phyloP scores from a whole-genome alignment of 2,888 invertebrate species.

The Mylabris sibirica region DNA sequence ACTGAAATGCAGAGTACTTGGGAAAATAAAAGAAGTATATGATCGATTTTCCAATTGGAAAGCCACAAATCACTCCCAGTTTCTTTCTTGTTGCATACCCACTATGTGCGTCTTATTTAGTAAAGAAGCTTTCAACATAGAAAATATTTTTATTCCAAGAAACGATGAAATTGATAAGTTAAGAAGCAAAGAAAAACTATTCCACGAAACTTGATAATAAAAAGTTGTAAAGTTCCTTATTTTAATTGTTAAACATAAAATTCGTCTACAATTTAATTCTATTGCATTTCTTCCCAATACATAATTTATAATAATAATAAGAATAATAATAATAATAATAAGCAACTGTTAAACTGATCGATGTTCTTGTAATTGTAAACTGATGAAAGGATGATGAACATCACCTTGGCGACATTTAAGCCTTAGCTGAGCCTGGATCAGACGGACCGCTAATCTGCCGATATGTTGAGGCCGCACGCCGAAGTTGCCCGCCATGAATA shows the following conservation, averaged over 20 bases:
- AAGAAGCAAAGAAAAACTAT: not conserved
- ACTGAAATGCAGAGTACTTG: slow-evolving; percentile 5
- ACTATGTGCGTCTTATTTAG: slow-evolving; percentile 14
- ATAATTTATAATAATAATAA: not conserved
- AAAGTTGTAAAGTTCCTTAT: not conserved
- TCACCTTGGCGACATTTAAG: slow-evolving; percentile 55
- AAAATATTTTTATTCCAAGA: slow-evolving; percentile 13
- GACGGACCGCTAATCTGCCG: slow-evolving; percentile 70
- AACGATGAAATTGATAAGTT: slow-evolving; percentile 14
- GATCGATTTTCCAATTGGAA: slow-evolving; percentile 11
- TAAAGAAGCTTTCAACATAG: slow-evolving; percentile 12
- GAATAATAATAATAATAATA: too few species aligned
- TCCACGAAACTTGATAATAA: not conserved
- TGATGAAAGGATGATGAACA: slow-evolving; percentile 42
- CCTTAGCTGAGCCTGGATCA: slow-evolving; percentile 54
- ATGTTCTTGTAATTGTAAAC: slow-evolving; percentile 22
- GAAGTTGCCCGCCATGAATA: slow-evolving; percentile 56
- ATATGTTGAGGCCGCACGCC: slow-evolving; percentile 71
- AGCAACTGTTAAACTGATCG: not conserved
- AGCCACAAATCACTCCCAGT: slow-evolving; percentile 4
- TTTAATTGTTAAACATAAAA: not conserved
- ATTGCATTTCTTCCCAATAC: too few species aligned
- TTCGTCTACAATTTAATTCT: not conserved
- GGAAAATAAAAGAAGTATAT: slow-evolving; percentile 4
- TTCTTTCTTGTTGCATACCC: slow-evolving; percentile 11